Percentiles rank a stretch among this genome's conserved stretches.
These are phyloP conservation scores for Helleia helle DNA, from an alignment of 2,888 invertebrate species.

Conservation along the genomic window DNA sequence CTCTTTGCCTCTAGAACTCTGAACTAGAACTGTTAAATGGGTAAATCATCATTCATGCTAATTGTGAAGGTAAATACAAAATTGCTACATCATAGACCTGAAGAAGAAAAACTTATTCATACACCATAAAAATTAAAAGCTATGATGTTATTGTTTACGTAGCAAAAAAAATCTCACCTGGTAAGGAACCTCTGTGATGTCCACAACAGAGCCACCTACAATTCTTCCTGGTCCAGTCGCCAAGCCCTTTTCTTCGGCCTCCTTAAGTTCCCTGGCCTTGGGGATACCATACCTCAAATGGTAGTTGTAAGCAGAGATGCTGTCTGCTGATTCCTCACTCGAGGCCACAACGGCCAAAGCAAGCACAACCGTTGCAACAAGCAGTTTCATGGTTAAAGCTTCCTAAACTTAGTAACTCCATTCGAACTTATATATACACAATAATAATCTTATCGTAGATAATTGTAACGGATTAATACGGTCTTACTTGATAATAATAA, in stretches of 20 bases:
- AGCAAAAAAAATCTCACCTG: slow-evolving; percentile 35
- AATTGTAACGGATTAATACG: not conserved
- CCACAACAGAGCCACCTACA: slow-evolving; percentile 33
- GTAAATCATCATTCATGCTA: no score
- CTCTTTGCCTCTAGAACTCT: no score
- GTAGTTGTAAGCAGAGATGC: slow-evolving; percentile 30
- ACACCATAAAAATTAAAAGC: no score
- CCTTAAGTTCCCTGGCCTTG: slow-evolving; percentile 30
- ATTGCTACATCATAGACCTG: no score
- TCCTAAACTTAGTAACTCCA: not conserved
- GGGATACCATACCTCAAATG: slow-evolving; percentile 38
- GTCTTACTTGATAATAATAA: not conserved
- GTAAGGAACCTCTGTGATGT: slow-evolving; percentile 36
- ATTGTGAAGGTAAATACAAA: no score
- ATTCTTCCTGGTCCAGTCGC: slow-evolving; percentile 24
- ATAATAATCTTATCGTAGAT: not conserved
- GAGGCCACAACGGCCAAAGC: slow-evolving; percentile 25
- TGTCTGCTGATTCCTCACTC: slow-evolving; percentile 19
- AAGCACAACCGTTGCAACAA: slow-evolving; percentile 20
- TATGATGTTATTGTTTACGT: no score
- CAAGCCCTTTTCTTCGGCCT: slow-evolving; percentile 25
- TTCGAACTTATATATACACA: not conserved
- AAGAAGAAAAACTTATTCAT: no score
- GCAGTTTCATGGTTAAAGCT: slow-evolving; percentile 19
- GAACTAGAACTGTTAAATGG: no score